These are phyloP conservation scores for Idaea dimidiata DNA, from an alignment of 2,888 invertebrate species.

Conservation along the genomic window DNA sequence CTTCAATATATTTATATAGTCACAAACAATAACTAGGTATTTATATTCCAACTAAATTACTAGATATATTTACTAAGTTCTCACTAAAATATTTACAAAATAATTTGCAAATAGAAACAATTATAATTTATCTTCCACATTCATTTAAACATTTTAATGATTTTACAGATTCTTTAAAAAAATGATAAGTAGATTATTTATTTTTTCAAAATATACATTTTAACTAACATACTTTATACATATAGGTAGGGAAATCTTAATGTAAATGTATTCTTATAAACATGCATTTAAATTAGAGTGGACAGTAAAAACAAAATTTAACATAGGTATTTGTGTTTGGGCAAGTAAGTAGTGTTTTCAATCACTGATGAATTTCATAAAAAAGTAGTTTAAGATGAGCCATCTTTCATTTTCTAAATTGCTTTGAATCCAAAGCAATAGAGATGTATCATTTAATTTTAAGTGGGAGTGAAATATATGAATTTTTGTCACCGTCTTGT, in stretches of 20 bases:
- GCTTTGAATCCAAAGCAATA: no score
- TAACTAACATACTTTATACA: not conserved
- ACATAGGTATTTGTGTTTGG: no score
- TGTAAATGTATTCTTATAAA: not conserved
- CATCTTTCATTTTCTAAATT: no score
- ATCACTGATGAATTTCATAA: no score
- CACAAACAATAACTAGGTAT: conserved; percentile 70
- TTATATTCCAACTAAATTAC: conserved; percentile 56
- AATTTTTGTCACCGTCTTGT: no score
- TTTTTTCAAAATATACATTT: not conserved
- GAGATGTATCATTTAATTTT: no score
- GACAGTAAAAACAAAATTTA: no score
- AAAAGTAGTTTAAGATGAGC: no score
- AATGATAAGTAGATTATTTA: not conserved
- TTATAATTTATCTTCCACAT: not conserved
- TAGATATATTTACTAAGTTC: conserved; percentile 42
- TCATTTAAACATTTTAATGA: not conserved
- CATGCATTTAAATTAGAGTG: not conserved
- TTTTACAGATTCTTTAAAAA: not conserved
- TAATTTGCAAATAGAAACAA: conserved; percentile 23
- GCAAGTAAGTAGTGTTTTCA: no score
- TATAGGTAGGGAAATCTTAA: not conserved
- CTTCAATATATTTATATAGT: conserved; percentile 77
- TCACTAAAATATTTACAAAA: conserved; percentile 69
- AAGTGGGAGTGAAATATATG: no score